Evolutionary conservation across 2,888 invertebrate genomes (phyloP).

Genomic region (Diogma glabrata): DNA sequence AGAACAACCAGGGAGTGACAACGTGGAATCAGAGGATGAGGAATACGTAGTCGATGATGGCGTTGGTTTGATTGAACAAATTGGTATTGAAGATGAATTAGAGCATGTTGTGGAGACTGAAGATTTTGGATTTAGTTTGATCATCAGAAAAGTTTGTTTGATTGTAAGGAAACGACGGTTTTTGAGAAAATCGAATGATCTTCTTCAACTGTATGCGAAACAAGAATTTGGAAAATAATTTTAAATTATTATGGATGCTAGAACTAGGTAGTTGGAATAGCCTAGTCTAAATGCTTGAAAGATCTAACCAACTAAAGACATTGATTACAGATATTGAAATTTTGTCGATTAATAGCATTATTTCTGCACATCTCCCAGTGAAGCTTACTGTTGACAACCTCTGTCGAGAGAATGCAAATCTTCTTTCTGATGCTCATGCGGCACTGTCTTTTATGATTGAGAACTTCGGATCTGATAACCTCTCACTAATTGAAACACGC

Average conservation of each 20-base stretch:
- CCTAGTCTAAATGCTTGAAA: not conserved
- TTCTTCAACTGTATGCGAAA: constrained; percentile 1
- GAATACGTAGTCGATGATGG: constrained; percentile 2
- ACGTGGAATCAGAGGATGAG: constrained; percentile 1
- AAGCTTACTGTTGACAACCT: no score
- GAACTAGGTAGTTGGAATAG: not conserved
- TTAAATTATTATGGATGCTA: not conserved
- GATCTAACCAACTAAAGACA: not conserved
- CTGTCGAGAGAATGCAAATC: no score
- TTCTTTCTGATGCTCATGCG: not conserved
- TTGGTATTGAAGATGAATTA: not conserved
- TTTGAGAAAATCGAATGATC: not conserved
- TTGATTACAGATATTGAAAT: no score
- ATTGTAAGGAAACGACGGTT: not conserved
- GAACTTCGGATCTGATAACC: not conserved
- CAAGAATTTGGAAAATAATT: not conserved
- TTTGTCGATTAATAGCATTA: no score
- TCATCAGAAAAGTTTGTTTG: not conserved
- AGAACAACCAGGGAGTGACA: constrained; percentile 2
- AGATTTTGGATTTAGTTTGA: not conserved
- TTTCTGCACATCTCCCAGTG: no score
- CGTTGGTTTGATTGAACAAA: not conserved
- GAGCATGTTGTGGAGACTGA: not conserved
- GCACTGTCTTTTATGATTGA: not conserved
- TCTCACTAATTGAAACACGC: not conserved